A percentile compares a stretch with the other conserved stretches of the same genome.
Evolutionary conservation across 2,888 invertebrate genomes (phyloP).

Genomic region (Phaedon cochleariae): DNA sequence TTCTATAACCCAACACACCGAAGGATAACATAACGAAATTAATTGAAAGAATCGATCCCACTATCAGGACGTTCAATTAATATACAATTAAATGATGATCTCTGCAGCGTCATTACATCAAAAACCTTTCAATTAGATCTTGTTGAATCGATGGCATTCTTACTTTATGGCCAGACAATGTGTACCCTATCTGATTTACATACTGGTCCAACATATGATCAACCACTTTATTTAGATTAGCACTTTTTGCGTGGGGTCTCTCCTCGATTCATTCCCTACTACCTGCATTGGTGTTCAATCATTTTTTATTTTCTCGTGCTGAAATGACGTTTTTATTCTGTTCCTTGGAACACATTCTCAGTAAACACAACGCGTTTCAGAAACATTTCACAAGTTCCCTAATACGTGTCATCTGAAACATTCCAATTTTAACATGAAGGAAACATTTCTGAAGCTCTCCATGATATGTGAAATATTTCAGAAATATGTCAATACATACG

Average conservation of each 20-base stretch:
- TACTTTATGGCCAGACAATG: conserved; percentile 44
- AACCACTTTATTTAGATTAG: conserved; percentile 46
- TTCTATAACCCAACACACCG: conserved; percentile 19
- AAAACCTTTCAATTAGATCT: conserved; percentile 51
- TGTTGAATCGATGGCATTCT: conserved; percentile 41
- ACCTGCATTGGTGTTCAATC: conserved; percentile 34
- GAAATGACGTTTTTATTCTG: not conserved
- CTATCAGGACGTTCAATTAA: conserved; percentile 41
- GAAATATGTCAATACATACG: no score
- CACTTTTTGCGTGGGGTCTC: conserved; percentile 44
- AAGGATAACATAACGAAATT: conserved; percentile 29
- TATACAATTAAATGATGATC: conserved; percentile 47
- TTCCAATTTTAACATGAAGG: no score
- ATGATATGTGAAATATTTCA: no score
- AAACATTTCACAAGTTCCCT: no score
- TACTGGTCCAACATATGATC: conserved; percentile 47
- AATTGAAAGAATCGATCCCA: conserved; percentile 27
- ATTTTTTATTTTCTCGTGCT: conserved; percentile 22
- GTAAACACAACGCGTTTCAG: no score
- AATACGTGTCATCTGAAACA: no score
- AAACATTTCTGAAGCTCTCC: no score
- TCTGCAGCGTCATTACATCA: conserved; percentile 39
- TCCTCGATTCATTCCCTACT: conserved; percentile 30
- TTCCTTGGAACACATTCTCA: not conserved
- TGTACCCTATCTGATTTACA: conserved; percentile 48